Evolutionary conservation across 2,113 vertebrate species (phyloP).

Genomic region (Pomatorhinus ruficollis): DNA sequence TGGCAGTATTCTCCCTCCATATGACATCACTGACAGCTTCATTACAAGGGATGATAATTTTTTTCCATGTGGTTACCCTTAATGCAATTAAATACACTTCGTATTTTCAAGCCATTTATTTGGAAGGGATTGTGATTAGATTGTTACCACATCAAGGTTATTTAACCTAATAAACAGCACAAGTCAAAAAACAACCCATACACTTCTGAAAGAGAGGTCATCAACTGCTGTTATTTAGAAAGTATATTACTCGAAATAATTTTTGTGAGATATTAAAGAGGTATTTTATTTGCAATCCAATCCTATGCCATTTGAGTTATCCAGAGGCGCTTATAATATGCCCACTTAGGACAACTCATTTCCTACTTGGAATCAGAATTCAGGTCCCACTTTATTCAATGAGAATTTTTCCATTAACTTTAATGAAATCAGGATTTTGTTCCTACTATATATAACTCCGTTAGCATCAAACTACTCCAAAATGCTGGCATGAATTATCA

Average conservation of each 20-base stretch:
- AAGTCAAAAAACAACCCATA: neutral
- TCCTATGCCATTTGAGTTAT: neutral
- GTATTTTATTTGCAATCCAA: neutral
- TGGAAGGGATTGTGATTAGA: neutral
- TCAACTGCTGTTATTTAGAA: neutral
- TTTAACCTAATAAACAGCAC: neutral
- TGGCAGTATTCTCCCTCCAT: neutral
- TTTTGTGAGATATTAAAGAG: neutral
- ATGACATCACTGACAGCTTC: conserved; percentile 4
- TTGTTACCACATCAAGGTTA: neutral
- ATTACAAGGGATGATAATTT: neutral
- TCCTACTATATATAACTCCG: neutral
- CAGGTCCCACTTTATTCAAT: neutral
- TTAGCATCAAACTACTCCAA: neutral
- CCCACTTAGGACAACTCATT: neutral
- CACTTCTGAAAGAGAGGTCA: neutral
- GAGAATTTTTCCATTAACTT: conserved; percentile 1
- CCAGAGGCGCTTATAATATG: neutral
- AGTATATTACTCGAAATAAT: neutral
- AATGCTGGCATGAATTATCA: neutral
- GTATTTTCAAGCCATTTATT: conserved; percentile 22
- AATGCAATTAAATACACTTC: neutral
- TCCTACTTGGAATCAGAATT: neutral
- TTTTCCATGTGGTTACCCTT: neutral
- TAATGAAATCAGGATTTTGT: neutral